Evolutionary conservation across 2,888 invertebrate genomes (phyloP), one percentile per base, ranked within the genome.

Genomic region (Koerneria pararmatus): DNA sequence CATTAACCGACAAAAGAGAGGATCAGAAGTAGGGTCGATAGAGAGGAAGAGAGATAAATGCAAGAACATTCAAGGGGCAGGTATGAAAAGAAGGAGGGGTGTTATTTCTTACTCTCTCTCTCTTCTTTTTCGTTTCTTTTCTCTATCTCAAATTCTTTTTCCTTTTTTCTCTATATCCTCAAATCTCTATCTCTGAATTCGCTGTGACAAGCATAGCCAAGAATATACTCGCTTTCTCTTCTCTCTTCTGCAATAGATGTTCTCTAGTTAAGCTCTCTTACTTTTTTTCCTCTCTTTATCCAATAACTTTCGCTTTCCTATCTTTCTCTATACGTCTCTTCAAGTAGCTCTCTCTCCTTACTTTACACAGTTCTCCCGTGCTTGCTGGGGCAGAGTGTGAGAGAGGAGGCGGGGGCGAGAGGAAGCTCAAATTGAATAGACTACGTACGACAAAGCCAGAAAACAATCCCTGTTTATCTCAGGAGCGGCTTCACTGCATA

Each of bases 311-410:
- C 32, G 54, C 53, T 46, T 32, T 59, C 31, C 53, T 64, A 48
- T 48, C 59, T 19, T 34, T 35, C 63, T 22, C 46, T 56, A 60
- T 62, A 66, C 67, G 63, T 65, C 59, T 70, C 66, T 57, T 59
- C 64, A 59, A 48, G 66, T 60, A 59, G 58, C 51, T 51, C 58
- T 69, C 64, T 53, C 59, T 51, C 61, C 35, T 37, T 24, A 24
- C 48, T 54, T 29, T 37, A 35, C 64, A 37, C 37, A 41, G 56
- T 64, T 15, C 8, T 32, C 37, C 24, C 54, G 3, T 15, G 34
- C 27, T 31, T 56, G 54, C 64, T 48, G 41, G 62, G 51, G 64
- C 56, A 48, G 22, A 64, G 19, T 3, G 22, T 19, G 29, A 34
- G 37, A 1, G 63, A 56, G 37, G 54, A 29, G 48, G 41, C 24